These are phyloP conservation scores for Triplophysa rosa DNA, from an alignment of 2,113 vertebrate species.

Conservation along the genomic window DNA sequence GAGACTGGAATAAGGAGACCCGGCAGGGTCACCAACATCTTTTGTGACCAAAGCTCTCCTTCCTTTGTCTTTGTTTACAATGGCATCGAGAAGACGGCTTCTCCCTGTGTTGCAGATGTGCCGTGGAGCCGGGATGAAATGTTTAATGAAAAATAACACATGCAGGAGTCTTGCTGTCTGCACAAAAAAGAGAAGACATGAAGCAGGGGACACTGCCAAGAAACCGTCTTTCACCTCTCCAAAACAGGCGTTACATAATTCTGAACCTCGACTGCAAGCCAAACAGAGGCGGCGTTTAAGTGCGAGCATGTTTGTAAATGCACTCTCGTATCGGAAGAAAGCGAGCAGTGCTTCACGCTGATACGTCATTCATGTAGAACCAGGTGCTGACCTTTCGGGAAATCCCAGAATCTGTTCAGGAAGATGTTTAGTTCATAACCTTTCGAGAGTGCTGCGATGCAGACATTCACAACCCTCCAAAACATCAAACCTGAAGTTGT, in stretches of 20 bases:
- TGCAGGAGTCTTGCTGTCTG: slow-evolving; percentile 20
- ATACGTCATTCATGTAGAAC: slow-evolving; percentile 7
- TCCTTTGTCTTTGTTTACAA: slow-evolving; percentile 48
- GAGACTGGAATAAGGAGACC: background rate
- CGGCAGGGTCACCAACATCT: background rate
- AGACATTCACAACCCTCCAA: background rate
- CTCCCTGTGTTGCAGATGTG: slow-evolving; percentile 48
- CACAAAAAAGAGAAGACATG: background rate
- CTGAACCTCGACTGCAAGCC: background rate
- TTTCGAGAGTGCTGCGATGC: background rate
- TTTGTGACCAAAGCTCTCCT: slow-evolving; percentile 33
- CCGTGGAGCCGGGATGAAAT: slow-evolving; percentile 39
- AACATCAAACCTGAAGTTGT: background rate
- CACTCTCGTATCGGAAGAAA: background rate
- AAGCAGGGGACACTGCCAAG: slow-evolving; percentile 1
- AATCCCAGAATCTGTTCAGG: slow-evolving; percentile 1
- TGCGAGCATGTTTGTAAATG: background rate
- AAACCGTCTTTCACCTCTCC: slow-evolving; percentile 22
- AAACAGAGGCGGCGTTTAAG: background rate
- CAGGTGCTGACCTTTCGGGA: slow-evolving; percentile 34
- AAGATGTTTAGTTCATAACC: background rate
- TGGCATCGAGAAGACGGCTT: slow-evolving; percentile 38
- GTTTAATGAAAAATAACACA: slow-evolving; percentile 50
- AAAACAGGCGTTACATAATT: slow-evolving; percentile 22
- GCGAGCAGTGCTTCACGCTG: slow-evolving; percentile 14